Conservation (phyloP, 2,797 vertebrate genomes). For the Catostomus latipinnis region DNA sequence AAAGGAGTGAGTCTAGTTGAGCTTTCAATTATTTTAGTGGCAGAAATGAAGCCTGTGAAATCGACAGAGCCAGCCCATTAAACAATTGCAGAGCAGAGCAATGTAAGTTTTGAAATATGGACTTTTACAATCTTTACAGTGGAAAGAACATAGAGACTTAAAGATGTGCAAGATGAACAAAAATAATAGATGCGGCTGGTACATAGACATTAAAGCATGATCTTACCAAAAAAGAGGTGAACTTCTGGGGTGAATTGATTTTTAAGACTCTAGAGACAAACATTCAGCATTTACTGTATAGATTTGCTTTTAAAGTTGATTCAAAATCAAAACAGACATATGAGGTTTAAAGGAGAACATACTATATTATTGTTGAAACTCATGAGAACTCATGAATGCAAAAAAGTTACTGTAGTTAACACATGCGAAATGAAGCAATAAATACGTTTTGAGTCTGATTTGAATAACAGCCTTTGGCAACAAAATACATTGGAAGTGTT, state of each 20-base stretch:
- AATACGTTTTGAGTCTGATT: not conserved
- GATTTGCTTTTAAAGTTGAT: constrained; percentile 15
- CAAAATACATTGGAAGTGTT: no score
- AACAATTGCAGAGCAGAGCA: constrained; percentile 53
- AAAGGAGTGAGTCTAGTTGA: constrained; percentile 51
- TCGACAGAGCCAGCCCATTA: constrained; percentile 60
- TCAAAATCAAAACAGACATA: not conserved
- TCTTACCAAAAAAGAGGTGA: not conserved
- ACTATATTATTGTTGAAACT: not conserved
- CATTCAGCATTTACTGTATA: not conserved
- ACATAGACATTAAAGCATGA: not conserved
- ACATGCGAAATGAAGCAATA: not conserved
- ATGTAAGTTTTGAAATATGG: constrained; percentile 47
- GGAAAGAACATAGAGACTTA: constrained; percentile 15
- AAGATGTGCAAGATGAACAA: constrained; percentile 4
- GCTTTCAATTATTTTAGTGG: constrained; percentile 65
- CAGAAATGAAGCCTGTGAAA: constrained; percentile 58
- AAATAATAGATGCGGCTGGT: constrained; percentile 1
- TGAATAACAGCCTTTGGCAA: no score
- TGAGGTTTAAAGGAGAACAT: not conserved
- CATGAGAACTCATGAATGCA: no score
- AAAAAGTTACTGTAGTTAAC: not conserved
- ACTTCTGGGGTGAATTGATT: constrained; percentile 12
- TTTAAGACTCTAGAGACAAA: not conserved
- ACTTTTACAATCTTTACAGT: constrained; percentile 21